These are phyloP conservation scores for Thinocorus orbignyianus DNA, from an alignment of 2,113 vertebrate genomes.

Conservation along the genomic window DNA sequence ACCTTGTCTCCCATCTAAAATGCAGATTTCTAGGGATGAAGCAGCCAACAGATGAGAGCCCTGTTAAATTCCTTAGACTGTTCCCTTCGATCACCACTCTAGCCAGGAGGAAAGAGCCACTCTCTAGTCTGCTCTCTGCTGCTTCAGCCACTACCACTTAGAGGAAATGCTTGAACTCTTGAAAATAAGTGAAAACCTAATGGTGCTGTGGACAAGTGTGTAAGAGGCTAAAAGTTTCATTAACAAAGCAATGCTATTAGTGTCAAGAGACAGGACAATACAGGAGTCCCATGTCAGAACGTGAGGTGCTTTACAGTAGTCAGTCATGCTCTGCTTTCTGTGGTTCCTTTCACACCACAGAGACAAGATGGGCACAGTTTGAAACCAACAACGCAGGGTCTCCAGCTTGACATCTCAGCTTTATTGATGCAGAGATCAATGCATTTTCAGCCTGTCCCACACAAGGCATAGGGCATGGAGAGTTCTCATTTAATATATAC, in stretches of 20 bases:
- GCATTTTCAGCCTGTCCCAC: background rate
- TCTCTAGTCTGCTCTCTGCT: background rate
- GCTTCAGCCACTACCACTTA: background rate
- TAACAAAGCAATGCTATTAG: background rate
- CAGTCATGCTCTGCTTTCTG: background rate
- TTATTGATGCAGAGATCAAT: background rate
- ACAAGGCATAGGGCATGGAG: background rate
- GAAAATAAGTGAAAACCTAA: background rate
- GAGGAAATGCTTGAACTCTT: background rate
- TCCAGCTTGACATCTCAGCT: constrained; percentile 21
- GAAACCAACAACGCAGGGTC: background rate
- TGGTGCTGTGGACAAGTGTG: background rate
- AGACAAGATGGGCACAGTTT: constrained; percentile 5
- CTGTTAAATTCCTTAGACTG: background rate
- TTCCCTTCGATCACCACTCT: background rate
- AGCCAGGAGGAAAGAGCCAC: background rate
- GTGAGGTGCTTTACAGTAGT: background rate
- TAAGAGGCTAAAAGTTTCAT: background rate
- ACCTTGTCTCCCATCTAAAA: background rate
- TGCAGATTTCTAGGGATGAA: background rate
- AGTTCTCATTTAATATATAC: constrained; percentile 10
- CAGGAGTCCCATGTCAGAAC: background rate
- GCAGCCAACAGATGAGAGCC: background rate
- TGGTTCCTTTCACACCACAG: background rate
- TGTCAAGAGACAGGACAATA: background rate